Evolutionary conservation across 2,797 vertebrate genomes (phyloP).

Genomic region (Cottoperca gobio): DNA sequence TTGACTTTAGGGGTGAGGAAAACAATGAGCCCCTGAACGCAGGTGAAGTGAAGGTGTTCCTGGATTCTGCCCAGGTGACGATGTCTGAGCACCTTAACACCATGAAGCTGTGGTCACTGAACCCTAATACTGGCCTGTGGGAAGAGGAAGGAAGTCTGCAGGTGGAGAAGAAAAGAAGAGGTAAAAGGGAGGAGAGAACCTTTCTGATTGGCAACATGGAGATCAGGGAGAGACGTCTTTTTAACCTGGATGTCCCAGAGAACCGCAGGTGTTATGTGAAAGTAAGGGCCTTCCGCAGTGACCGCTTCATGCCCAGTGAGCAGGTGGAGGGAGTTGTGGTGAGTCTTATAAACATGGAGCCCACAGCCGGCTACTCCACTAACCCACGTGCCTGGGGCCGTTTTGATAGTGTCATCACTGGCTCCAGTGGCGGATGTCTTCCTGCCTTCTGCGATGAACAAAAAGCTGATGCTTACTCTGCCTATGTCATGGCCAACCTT

Average conservation of each 20-base stretch:
- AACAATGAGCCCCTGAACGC: conserved; percentile 91
- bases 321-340: conserved; percentile 95
- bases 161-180: conserved; percentile 86
- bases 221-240: conserved; percentile 95
- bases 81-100: conserved; percentile 91
- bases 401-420: conserved; percentile 95
- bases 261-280: conserved; percentile 96
- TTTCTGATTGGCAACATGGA: conserved; percentile 99
- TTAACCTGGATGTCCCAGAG: conserved; percentile 98
- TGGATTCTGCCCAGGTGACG: conserved; percentile 92
- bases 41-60: conserved; percentile 92
- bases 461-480: conserved; percentile 91
- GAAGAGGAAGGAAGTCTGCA: conserved; percentile 94
- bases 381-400: conserved; percentile 98
- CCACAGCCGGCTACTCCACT: conserved; percentile 90
- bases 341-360: conserved; percentile 95
- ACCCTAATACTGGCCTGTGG: conserved; percentile 96
- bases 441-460: conserved; percentile 96
- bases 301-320: conserved; percentile 94
- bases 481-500: conserved; percentile 93
- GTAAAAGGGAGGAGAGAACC: conserved; percentile 93
- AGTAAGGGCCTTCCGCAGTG: conserved; percentile 93
- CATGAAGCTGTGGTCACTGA: conserved; percentile 98
- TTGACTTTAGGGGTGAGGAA: conserved; percentile 92
- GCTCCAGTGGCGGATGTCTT: conserved; percentile 92